These are phyloP conservation scores for Cryptotis parvus DNA, from an alignment of 2,113 vertebrate species.

Conservation along the genomic window DNA sequence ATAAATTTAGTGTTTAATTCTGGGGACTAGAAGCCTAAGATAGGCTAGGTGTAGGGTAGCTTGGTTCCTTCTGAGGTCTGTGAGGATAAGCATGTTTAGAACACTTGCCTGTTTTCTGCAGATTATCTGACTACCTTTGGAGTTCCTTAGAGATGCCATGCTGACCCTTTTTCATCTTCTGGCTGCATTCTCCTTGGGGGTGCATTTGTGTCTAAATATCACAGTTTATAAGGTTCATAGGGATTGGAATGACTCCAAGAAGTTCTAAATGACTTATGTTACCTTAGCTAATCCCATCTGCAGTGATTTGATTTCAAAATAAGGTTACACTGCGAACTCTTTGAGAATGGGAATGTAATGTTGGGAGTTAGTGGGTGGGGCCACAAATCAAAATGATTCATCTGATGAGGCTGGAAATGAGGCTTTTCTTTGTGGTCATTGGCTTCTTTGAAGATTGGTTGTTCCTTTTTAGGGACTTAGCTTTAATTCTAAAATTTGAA, in stretches of 20 bases:
- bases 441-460: not conserved
- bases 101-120: not conserved
- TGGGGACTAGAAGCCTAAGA: not conserved
- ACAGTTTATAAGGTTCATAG: not conserved
- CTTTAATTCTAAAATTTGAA: not conserved
- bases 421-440: not conserved
- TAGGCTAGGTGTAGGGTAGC: not conserved
- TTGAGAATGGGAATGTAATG: not conserved
- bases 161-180: not conserved
- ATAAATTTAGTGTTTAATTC: not conserved
- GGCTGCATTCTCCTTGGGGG: not conserved
- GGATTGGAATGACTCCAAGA: no score
- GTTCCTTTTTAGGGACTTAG: not conserved
- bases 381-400: not conserved
- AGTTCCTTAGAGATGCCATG: not conserved
- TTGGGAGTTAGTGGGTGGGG: fast-evolving
- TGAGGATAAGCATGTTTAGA: no score
- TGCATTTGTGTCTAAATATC: not conserved
- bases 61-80: not conserved
- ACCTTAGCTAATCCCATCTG: not conserved
- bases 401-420: not conserved
- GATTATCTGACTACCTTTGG: not conserved
- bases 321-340: not conserved
- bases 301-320: not conserved
- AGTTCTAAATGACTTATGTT: no score